Percentiles rank a stretch among this genome's conserved stretches.
Conservation (phyloP, 2,888 invertebrate genomes). For the Schizaphis graminum region DNA sequence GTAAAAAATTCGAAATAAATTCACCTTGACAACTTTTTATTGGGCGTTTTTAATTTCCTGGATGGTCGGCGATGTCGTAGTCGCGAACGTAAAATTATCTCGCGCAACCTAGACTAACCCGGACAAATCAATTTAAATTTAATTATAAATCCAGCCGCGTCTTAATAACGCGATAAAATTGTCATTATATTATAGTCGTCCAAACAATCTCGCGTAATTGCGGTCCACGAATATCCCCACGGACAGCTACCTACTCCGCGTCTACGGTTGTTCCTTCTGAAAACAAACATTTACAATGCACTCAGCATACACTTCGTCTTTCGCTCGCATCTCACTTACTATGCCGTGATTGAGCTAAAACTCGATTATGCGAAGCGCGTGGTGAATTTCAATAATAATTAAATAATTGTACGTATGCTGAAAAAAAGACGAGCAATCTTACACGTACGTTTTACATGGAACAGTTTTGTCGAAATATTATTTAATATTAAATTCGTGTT, state of each 20-base stretch:
- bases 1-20: not conserved
- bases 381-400: not conserved
- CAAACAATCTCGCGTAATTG: not conserved
- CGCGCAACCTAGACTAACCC: not conserved
- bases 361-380: not conserved
- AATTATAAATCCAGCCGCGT: slow-evolving; percentile 20
- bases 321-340: not conserved
- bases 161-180: slow-evolving; percentile 32
- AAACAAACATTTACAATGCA: not conserved
- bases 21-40: not conserved
- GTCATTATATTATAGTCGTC: slow-evolving; percentile 12
- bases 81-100: not conserved
- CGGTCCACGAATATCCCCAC: not conserved
- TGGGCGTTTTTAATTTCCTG: not conserved
- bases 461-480: not conserved
- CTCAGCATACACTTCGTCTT: not conserved
- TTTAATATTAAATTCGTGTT: not conserved
- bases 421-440: not conserved
- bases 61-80: not conserved
- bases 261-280: not conserved
- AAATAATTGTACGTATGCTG: not conserved
- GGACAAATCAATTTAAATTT: not conserved
- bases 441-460: not conserved
- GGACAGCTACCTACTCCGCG: not conserved
- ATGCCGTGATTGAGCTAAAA: not conserved